Evolutionary conservation across 2,113 vertebrate species (phyloP).

Genomic region (Merops nubicus): DNA sequence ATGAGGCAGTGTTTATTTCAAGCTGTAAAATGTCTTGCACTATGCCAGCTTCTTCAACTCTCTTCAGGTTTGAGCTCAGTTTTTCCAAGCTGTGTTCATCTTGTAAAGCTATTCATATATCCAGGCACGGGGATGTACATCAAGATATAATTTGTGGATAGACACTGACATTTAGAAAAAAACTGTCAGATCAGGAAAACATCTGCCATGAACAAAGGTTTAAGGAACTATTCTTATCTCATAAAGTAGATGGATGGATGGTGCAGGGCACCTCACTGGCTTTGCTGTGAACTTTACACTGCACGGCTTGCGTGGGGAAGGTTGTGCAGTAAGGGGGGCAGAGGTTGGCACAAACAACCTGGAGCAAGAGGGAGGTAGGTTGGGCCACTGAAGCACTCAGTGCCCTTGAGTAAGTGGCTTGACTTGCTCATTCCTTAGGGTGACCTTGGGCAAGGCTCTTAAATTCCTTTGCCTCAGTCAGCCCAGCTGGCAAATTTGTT

Average conservation of each 20-base stretch:
- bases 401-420: slow-evolving; percentile 73
- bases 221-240: slow-evolving; percentile 59
- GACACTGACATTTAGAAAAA: slow-evolving; percentile 33
- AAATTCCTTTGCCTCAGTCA: slow-evolving; percentile 65
- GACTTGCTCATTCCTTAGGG: slow-evolving; percentile 62
- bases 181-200: background rate
- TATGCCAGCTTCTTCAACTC: background rate
- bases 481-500: slow-evolving; percentile 64
- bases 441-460: slow-evolving; percentile 78
- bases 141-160: slow-evolving; percentile 4
- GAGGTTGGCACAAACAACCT: slow-evolving; percentile 70
- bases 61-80: background rate
- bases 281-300: slow-evolving; percentile 69
- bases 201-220: slow-evolving; percentile 60
- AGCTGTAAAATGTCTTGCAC: background rate
- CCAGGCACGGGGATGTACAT: background rate
- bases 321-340: slow-evolving; percentile 25
- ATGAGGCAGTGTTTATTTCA: background rate
- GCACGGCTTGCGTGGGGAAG: slow-evolving; percentile 55
- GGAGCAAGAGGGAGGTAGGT: slow-evolving; percentile 41
- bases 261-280: background rate
- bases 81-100: background rate
- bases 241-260: slow-evolving; percentile 42
- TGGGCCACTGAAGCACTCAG: background rate
- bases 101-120: background rate